phyloP scores from a whole-genome alignment of 2,888 invertebrate species.

The Eupithecia subumbrata region DNA sequence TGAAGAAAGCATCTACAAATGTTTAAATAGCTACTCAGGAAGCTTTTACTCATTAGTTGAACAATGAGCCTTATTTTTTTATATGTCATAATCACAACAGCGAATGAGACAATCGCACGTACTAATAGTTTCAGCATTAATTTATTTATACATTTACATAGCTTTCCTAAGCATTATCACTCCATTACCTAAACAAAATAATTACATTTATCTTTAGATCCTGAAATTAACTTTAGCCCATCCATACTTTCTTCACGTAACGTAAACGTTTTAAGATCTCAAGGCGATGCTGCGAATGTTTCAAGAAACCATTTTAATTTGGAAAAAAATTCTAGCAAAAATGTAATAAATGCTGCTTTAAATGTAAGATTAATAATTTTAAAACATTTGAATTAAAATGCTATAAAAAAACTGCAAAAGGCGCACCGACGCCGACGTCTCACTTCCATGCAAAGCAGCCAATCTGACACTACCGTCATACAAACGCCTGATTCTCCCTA shows the following conservation, averaged over 20 bases:
- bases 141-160: conserved; percentile 81
- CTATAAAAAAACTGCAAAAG: conserved; percentile 19
- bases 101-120: conserved; percentile 63
- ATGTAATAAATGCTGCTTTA: conserved; percentile 35
- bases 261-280: conserved; percentile 58
- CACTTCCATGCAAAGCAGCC: conserved; percentile 12
- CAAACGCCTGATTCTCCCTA: neutral
- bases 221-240: conserved; percentile 59
- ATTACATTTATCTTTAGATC: conserved; percentile 66
- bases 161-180: conserved; percentile 72
- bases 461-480: conserved; percentile 16
- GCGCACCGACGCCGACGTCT: conserved; percentile 19
- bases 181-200: conserved; percentile 69
- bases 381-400: conserved; percentile 29
- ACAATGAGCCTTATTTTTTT: neutral
- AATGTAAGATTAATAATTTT: conserved; percentile 30
- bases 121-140: conserved; percentile 70
- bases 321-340: conserved; percentile 27
- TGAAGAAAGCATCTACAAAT: conserved; percentile 28
- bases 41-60: conserved; percentile 11
- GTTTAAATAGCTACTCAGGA: conserved; percentile 26
- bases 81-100: conserved; percentile 41
- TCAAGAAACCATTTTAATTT: conserved; percentile 24
- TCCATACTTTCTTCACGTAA: conserved; percentile 58
- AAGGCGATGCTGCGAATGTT: conserved; percentile 47